phyloP scores from a whole-genome alignment of 2,113 vertebrate genomes.

The Poecilia latipinna region DNA sequence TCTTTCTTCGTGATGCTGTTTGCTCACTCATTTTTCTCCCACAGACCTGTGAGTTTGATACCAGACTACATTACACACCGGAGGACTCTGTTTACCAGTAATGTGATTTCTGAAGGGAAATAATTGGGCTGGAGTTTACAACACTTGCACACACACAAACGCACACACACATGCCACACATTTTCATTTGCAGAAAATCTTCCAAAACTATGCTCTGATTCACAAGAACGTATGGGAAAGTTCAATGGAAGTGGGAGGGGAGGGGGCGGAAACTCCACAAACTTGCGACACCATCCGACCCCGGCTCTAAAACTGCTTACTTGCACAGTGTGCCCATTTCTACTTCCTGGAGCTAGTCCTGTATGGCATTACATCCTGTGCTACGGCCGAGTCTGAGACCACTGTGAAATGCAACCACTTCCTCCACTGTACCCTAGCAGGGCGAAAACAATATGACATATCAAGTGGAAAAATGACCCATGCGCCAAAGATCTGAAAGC shows the following conservation, averaged over 20 bases:
- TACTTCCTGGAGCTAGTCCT: constrained; percentile 53
- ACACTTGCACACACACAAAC: too few relatives aligned
- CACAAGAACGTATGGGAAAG: background rate
- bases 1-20: too few relatives aligned
- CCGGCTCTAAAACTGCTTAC: constrained; percentile 4
- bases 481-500: constrained; percentile 31
- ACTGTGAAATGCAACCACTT: constrained; percentile 60
- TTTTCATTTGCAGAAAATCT: too few relatives aligned
- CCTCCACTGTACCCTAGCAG: constrained; percentile 47
- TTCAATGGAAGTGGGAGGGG: background rate
- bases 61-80: too few relatives aligned
- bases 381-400: constrained; percentile 48
- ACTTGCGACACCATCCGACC: constrained; percentile 31
- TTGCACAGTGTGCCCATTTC: constrained; percentile 42
- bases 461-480: constrained; percentile 47
- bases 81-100: too few relatives aligned
- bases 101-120: too few relatives aligned
- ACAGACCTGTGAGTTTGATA: too few relatives aligned
- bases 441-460: constrained; percentile 58
- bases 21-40: too few relatives aligned
- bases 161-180: too few relatives aligned
- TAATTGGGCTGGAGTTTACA: too few relatives aligned
- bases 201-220: too few relatives aligned
- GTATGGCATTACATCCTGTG: constrained; percentile 44
- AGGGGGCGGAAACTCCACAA: background rate